Conservation (phyloP, 2,113 vertebrate species). For the Phainopepla nitens region DNA sequence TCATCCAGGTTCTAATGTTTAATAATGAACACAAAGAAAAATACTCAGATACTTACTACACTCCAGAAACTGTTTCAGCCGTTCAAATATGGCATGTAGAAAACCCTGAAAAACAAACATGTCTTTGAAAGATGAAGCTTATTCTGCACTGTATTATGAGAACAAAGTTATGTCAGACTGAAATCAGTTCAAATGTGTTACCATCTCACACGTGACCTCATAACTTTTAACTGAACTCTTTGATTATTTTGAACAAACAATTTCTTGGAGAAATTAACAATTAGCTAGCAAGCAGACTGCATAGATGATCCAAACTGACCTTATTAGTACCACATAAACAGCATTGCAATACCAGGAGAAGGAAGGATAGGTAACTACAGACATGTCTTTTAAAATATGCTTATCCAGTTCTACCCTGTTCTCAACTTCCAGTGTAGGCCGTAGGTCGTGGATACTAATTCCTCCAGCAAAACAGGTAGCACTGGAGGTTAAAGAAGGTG, state of each 20-base stretch:
- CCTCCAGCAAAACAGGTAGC: not conserved
- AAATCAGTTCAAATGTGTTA: not conserved
- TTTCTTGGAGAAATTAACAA: not conserved
- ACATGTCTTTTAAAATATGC: not conserved
- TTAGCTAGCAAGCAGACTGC: not conserved
- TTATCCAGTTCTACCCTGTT: not conserved
- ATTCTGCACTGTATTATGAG: not conserved
- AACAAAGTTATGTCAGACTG: not conserved
- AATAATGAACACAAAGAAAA: not conserved
- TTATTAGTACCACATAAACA: not conserved
- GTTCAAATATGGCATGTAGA: conserved; percentile 89
- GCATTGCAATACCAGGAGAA: not conserved
- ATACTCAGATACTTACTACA: conserved; percentile 84
- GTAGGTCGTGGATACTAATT: accelerated
- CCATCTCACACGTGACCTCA: not conserved
- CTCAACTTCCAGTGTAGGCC: not conserved
- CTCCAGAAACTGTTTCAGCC: conserved; percentile 91
- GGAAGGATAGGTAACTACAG: not conserved
- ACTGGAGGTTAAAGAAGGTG: not conserved
- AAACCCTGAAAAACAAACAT: conserved; percentile 77
- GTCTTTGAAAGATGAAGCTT: not conserved
- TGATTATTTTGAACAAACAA: not conserved
- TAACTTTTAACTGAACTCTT: not conserved
- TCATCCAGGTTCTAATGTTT: not conserved
- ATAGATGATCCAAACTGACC: not conserved